Base-by-base conservation (phyloP, 2,797 vertebrate genomes). In the Falco naumanni region DNA sequence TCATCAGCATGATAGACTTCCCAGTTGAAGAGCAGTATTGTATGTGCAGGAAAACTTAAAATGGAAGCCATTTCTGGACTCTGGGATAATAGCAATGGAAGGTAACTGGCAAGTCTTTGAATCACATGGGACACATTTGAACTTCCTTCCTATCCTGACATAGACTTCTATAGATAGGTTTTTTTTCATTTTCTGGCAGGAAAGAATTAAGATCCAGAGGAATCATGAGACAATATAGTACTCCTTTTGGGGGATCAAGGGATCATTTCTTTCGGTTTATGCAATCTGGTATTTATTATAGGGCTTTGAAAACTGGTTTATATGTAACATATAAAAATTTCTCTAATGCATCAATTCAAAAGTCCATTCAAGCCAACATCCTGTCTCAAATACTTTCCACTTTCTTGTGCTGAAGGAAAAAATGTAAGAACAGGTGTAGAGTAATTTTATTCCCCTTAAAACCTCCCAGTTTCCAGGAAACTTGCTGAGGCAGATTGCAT, bases 351-450 rank as follows among this genome's bases (percentile, higher is more conserved):
- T 80, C 25, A 77, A 68, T 88, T 95, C 57, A 76, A 37, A 90
- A 68, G 50, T 48, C 7, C 4, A 72, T 81, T 78, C 0, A 0
- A 86, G 47, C 26, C 61, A 95, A 91, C 13, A 93, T 90, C 43
- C 45, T 88, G n/a, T 81, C 80, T 90, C 33, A 91, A 92, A 88
- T 71, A 86, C 37, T 88, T 95, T 78, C 57, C n/a, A 69, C 16
- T 64, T 80, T 70, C 53, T 83, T 71, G 16, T 47, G 21, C 18
- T 71, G 61, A 86, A 84, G 24, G 47, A 86, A 93, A 87, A 83
- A 89, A 91, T 59, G 9, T 45, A 90, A 88, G 53, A 93, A 88
- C 79, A 94, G 59, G 85, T 91, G 85, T 50, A 88, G 71, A 84
- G 13, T 66, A 37, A 91, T 84, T 91, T 6, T 80, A 89, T 89